A percentile compares a stretch with the other conserved stretches of the same genome.
Evolutionary conservation across 1,140 invertebrate genomes (phyloP).

Genomic region (Macrobrachium rosenbergii): DNA sequence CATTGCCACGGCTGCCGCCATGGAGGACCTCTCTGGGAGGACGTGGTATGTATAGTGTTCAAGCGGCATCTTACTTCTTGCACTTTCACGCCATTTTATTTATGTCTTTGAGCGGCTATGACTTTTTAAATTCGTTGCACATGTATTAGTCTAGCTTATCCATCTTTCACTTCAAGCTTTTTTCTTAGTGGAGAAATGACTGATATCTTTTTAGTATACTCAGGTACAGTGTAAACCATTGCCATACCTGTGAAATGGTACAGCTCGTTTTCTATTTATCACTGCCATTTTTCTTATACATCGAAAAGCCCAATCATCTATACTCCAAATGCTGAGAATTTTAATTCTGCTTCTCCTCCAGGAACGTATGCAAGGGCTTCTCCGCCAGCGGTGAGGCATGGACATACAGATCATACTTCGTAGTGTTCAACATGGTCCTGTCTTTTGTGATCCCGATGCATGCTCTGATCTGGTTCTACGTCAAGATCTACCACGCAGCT

Average conservation of each 20-base stretch:
- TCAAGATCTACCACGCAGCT: slow-evolving; percentile 80
- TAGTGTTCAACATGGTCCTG: slow-evolving; percentile 73
- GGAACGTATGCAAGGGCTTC: slow-evolving; percentile 51
- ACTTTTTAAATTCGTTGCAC: too few relatives aligned
- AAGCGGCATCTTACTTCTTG: neutral
- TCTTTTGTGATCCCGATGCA: slow-evolving; percentile 78
- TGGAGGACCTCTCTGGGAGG: slow-evolving; percentile 72
- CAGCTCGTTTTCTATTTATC: too few relatives aligned
- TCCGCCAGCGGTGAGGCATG: slow-evolving; percentile 41
- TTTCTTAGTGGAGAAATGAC: too few relatives aligned
- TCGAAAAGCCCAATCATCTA: neutral
- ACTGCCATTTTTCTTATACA: neutral
- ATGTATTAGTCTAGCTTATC: too few relatives aligned
- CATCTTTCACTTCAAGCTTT: too few relatives aligned
- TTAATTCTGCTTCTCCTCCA: neutral
- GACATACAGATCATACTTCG: slow-evolving; percentile 70
- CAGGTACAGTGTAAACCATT: too few relatives aligned
- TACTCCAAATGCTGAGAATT: neutral
- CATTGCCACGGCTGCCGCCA: slow-evolving; percentile 72
- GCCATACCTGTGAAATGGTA: too few relatives aligned
- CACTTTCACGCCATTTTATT: slow-evolving; percentile 5
- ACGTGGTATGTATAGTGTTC: slow-evolving; percentile 47
- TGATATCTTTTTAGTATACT: too few relatives aligned
- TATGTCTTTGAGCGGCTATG: too few relatives aligned
- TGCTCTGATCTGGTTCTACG: slow-evolving; percentile 80